Evolutionary conservation across 2,888 invertebrate genomes (phyloP), one percentile per base, ranked within the genome.

Genomic region (Lochmaea capreae): DNA sequence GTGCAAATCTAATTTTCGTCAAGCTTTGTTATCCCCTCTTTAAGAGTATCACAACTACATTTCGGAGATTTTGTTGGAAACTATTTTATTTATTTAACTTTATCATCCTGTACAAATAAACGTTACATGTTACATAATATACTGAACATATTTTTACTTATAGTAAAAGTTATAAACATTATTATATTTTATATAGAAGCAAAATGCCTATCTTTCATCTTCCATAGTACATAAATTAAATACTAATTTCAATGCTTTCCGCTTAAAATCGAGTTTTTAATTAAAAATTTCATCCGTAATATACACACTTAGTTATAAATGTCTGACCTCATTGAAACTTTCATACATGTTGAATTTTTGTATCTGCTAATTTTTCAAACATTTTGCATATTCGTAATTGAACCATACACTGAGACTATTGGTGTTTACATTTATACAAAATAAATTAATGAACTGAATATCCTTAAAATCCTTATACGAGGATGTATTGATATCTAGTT

Each of bases 281-380:
- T 63, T 65, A 42, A 71, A 62, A 71, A 71, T 67, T 59, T 67
- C 43, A 18, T 42, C 46, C 67, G 67, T 39, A 39, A 39, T 39
- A 39, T 39, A 39, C 33, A 9, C 33, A 39, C 59, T 59, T 67
- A 58, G 58, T 67, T 67, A 67, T 67, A 67, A 67, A 67, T 67
- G 59, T 67, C 67, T 67, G 67, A 67, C 67, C 67, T 67, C 67
- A 43, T 67, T 67, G 46, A 67, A 59, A 67, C 67, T 59, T 67
- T 67, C 67, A 67, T 67, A 67, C 22, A 67, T 67, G 67, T 59
- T 59, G 67, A 46, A 59, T 67, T 67, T 67, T 67, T 22, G 42
- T 67, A 59, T 46, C 59, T 43, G 18, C 12, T 58, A 39, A 46
- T 59, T 59, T 67, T 46, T 43, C 22, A 26, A 58, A 59, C 43